Percentiles rank a stretch among this genome's conserved stretches.
These are phyloP conservation scores for Nymphicus hollandicus DNA, from an alignment of 2,113 vertebrate genomes.

Conservation along the genomic window DNA sequence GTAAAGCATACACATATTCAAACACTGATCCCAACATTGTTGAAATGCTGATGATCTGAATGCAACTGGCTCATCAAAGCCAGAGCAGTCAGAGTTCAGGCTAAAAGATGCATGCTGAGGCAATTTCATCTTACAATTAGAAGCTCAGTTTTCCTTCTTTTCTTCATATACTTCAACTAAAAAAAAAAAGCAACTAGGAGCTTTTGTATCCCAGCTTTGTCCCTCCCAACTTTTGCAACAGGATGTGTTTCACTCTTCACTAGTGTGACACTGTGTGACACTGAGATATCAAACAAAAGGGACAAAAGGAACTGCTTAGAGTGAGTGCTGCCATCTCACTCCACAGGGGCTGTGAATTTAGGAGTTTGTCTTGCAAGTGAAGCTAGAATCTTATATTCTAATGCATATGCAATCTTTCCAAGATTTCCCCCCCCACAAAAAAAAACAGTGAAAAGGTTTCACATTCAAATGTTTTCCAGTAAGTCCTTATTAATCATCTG, in stretches of 20 bases:
- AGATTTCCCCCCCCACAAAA: neutral
- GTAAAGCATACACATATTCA: neutral
- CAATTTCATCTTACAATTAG: conserved; percentile 11
- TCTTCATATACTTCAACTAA: neutral
- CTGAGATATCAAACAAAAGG: neutral
- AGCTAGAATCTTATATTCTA: neutral
- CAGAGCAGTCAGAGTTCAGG: neutral
- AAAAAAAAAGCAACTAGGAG: neutral
- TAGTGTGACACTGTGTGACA: neutral
- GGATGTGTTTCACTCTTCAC: neutral
- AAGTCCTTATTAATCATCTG: neutral
- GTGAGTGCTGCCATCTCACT: neutral
- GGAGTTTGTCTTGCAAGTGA: neutral
- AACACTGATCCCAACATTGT: neutral
- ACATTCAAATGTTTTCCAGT: neutral
- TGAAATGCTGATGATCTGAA: neutral
- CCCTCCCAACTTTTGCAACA: neutral
- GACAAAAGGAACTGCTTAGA: neutral
- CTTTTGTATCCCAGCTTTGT: neutral
- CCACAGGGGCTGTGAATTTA: neutral
- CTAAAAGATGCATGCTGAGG: neutral
- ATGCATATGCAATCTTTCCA: neutral
- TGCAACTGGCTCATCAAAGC: neutral
- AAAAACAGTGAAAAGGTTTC: neutral
- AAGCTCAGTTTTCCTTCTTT: neutral